Base-by-base conservation (phyloP, 1,140 invertebrate species). In the Sycobia sp. region DNA sequence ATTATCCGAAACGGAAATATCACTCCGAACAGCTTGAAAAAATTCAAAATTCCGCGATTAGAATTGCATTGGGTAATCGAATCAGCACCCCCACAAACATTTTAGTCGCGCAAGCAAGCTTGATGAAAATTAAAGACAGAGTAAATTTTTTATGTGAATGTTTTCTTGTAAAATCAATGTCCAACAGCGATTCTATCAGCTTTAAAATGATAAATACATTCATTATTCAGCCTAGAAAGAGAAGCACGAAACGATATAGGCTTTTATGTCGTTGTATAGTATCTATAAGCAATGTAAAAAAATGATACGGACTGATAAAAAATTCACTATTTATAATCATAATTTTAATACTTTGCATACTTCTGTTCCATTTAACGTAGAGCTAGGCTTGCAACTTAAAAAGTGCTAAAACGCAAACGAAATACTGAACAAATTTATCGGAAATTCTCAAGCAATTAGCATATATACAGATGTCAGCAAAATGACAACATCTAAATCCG, bases 391-490 rank as follows among this genome's bases (percentile, higher is more conserved):
- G 34, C 27, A 18, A 4, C 5, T 50, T 2, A 16, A 32, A 50
- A 50, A 32, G 11, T n/a, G 7, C 3, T 14, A 9, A 32, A 16
- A 50, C 23, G 27, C n/a, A 0, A 50, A 32, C 11, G 7, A 11
- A 1, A 9, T 50, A 9, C 0, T 50, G 18, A 50, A 50, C 10
- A 4, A 34, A 20, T 14, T 50, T 10, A 32, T 32, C n/a, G n/a
- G n/a, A n/a, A 18, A 16, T 4, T 9, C 1, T 7, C 20, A 20
- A 53, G 3, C 14, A 53, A 22, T 23, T 11, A 9, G 1, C 9
- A 20, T 55, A 18, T 55, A 55, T 29, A 55, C 38, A 13, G 53
- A 55, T 18, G 53, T 36, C 1, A 55, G 38, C 16, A 55, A 43
- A 43, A 41, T 43, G 1, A 13, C n/a, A 29, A 11, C 11, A 1